Base-by-base conservation (phyloP, 2,797 vertebrate genomes). In the Sebastes taczanowskii region DNA sequence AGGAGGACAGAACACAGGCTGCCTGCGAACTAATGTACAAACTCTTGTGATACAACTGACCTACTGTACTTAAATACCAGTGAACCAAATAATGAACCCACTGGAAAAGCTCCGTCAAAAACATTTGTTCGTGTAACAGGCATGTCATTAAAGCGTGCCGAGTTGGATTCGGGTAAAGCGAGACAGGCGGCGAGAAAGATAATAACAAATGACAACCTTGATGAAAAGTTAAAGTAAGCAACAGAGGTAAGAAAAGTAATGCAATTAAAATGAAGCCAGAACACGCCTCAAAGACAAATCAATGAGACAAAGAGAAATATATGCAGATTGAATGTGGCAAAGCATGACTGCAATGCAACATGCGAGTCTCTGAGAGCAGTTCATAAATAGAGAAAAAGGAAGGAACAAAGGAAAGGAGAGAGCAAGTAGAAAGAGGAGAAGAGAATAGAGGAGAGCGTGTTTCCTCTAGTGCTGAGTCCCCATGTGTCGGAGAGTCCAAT, bases 401-500 rank as follows among this genome's bases (percentile, higher is more conserved):
- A 61, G 58, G 74, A 90, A 88, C 84, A 88, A 92, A 86, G 87
- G 75, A 75, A 49, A 49, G 34, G 38, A 74, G 68, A 56, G 66
- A 77, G 64, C 6, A 20, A 66, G 68, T 8, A 68, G 32, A 90
- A 81, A 82, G 63, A 78, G 67, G 74, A 84, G 65, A 69, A 59
- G 29, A 78, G 64, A 67, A 78, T 30, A 74, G 72, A 83, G 46
- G 64, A 65, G 61, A 78, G 71, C 71, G n/a, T 79, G 82, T 90
- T 91, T 90, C 78, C 86, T 83, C 76, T 84, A 67, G 58, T 78
- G 87, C 81, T 62, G 86, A 88, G 86, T 88, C 88, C 92, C 89
- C 67, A 52, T 86, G 90, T 91, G 92, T 92, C 92, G 91, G 89
- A 91, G 89, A 93, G 90, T 77, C 90, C 90, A 86, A 80, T 82